These are phyloP conservation scores for Craseonycteris thonglongyai DNA, from an alignment of 2,113 vertebrate species.

Conservation along the genomic window DNA sequence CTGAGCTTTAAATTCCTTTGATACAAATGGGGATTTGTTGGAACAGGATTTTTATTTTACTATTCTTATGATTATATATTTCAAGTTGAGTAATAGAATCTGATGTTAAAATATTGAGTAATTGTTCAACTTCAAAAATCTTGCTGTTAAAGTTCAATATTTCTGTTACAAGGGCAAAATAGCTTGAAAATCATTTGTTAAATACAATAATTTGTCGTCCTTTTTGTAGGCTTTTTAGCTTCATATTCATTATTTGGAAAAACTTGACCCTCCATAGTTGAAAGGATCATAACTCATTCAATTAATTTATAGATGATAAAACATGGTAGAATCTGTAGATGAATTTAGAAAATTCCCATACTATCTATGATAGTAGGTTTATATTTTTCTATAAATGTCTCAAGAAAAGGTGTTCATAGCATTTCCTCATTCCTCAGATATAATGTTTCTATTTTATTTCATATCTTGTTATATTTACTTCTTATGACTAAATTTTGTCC, in stretches of 20 bases:
- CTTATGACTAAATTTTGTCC: background rate
- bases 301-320: conserved; percentile 3
- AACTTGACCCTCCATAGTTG: background rate
- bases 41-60: conserved; percentile 3
- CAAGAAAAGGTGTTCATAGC: background rate
- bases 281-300: background rate
- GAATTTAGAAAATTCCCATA: background rate
- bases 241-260: background rate
- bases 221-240: background rate
- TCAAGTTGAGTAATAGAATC: background rate
- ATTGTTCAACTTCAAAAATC: background rate
- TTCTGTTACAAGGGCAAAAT: background rate
- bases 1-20: conserved; percentile 43
- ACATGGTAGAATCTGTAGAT: background rate
- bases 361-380: background rate
- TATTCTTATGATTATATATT: background rate
- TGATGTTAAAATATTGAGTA: conserved; percentile 3
- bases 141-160: background rate
- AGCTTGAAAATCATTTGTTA: background rate
- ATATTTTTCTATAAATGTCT: background rate
- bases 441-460: background rate
- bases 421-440: background rate
- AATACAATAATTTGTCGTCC: background rate
- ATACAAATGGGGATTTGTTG: background rate
- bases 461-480: background rate